phyloP scores from a whole-genome alignment of 1,140 invertebrate species.

The Delia radicum region DNA sequence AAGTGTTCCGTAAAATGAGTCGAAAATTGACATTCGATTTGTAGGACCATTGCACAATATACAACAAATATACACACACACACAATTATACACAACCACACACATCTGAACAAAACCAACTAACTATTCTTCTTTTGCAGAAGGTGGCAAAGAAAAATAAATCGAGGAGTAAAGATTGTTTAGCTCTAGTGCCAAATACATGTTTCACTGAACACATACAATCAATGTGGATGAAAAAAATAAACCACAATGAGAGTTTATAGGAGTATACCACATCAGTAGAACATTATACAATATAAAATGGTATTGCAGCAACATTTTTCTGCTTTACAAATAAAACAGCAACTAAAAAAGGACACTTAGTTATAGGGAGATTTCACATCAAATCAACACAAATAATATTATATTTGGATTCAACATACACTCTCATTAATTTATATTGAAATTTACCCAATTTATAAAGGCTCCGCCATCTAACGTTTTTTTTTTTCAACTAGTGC shows the following conservation, averaged over 20 bases:
- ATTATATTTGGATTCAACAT: too few relatives aligned
- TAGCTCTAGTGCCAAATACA: constrained; percentile 18
- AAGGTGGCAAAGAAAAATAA: neutral
- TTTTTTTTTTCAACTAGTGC: too few relatives aligned
- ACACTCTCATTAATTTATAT: too few relatives aligned
- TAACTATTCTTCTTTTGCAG: neutral
- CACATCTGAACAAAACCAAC: neutral
- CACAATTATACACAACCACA: neutral
- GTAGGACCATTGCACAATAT: constrained; percentile 49
- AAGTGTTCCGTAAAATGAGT: constrained; percentile 55
- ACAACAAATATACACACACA: neutral
- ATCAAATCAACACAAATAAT: too few relatives aligned
- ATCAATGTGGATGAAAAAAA: neutral
- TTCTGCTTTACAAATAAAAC: neutral
- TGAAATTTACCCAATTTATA: too few relatives aligned
- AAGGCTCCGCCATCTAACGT: too few relatives aligned
- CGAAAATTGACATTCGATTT: constrained; percentile 55
- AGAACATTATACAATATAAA: neutral
- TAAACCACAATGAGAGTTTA: neutral
- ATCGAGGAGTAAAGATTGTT: constrained; percentile 2
- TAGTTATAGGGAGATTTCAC: too few relatives aligned
- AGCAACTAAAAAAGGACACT: too few relatives aligned
- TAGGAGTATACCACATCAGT: neutral
- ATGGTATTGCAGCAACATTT: neutral
- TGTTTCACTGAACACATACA: constrained; percentile 13